phyloP scores from a whole-genome alignment of 2,113 vertebrate genomes.

The Semnornis frantzii region DNA sequence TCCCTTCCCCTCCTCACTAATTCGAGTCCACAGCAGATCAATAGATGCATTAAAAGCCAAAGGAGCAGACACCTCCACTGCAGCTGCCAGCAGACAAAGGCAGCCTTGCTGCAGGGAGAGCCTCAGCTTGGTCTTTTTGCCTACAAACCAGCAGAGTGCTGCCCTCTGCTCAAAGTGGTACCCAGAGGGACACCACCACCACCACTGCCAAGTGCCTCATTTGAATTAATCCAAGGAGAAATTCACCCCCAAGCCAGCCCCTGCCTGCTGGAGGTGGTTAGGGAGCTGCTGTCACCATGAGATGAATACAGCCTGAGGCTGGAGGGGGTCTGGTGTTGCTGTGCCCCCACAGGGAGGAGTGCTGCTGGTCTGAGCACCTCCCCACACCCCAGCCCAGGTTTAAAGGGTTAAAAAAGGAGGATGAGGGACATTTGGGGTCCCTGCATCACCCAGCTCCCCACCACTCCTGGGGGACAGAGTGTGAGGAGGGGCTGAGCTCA shows the following conservation, averaged over 20 bases:
- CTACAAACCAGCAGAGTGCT: background rate
- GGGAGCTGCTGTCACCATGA: fast-evolving
- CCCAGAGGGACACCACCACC: background rate
- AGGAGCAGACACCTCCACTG: background rate
- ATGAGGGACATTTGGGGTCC: background rate
- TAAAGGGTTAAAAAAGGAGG: background rate
- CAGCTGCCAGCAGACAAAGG: background rate
- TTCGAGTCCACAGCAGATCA: background rate
- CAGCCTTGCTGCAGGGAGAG: background rate
- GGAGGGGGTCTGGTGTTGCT: background rate
- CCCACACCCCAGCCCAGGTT: fast-evolving
- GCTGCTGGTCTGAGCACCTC: background rate
- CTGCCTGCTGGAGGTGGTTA: fast-evolving
- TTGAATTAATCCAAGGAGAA: background rate
- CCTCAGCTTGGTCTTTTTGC: background rate
- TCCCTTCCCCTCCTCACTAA: background rate
- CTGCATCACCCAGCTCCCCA: fast-evolving
- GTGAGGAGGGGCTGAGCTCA: background rate
- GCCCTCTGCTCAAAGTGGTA: background rate
- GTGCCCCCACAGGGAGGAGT: background rate
- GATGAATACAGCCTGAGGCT: background rate
- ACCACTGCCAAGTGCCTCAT: background rate
- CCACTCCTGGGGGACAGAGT: background rate
- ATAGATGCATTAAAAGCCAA: background rate
- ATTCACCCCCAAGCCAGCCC: background rate